Evolutionary conservation across 30 jellyfish, hydroid and myxozoan genomes (phyloP).

Genomic region (Hydractinia symbiolongicarpus): DNA sequence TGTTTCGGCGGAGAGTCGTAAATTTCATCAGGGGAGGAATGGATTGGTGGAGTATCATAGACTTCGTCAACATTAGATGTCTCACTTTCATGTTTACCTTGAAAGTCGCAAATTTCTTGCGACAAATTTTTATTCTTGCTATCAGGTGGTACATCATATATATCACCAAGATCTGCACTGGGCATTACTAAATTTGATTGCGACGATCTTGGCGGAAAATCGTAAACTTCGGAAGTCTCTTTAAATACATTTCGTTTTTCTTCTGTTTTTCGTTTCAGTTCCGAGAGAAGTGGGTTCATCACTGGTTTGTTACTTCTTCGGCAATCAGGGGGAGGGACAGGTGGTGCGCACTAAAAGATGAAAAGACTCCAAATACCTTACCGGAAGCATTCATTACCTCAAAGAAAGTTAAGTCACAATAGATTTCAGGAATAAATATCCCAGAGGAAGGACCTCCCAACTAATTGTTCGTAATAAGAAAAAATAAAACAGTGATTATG

Average conservation of each 20-base stretch:
- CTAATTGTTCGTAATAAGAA: too few relatives aligned
- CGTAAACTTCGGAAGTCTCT: background rate
- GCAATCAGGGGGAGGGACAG: background rate
- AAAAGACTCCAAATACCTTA: too few relatives aligned
- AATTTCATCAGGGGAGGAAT: background rate
- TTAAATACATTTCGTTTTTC: background rate
- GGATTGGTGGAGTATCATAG: background rate
- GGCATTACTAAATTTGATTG: background rate
- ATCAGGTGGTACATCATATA: background rate
- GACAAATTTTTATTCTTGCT: background rate
- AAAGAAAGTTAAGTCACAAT: too few relatives aligned
- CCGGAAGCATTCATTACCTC: too few relatives aligned
- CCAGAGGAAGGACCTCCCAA: too few relatives aligned
- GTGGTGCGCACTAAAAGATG: too few relatives aligned
- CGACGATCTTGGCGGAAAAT: background rate
- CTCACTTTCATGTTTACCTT: background rate
- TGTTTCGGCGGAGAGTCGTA: background rate
- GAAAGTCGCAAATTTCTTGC: background rate
- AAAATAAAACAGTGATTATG: too few relatives aligned
- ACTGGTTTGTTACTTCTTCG: background rate
- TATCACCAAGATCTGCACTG: background rate
- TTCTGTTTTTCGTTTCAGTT: constrained; percentile 11
- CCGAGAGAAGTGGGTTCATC: background rate
- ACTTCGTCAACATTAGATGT: background rate
- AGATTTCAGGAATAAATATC: too few relatives aligned